phyloP scores from a whole-genome alignment of 2,797 vertebrate species.

The Phrynocephalus forsythii region DNA sequence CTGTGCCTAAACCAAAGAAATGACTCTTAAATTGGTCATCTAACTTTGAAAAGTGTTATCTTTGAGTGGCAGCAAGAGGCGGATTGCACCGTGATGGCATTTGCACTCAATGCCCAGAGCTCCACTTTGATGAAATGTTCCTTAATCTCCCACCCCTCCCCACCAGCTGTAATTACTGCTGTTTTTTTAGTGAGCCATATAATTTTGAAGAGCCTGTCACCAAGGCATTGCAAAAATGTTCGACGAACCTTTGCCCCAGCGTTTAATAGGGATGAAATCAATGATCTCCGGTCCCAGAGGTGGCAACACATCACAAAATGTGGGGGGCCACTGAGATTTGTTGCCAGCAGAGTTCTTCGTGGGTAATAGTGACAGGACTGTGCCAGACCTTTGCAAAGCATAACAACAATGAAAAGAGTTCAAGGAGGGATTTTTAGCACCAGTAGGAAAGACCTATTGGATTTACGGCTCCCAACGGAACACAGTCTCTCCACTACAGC shows the following conservation, averaged over 20 bases:
- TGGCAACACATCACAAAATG: conserved; percentile 6
- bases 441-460: conserved; percentile 21
- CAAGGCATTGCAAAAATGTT: conserved; percentile 51
- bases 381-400: conserved; percentile 2
- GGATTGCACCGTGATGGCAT: not conserved
- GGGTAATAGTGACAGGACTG: conserved; percentile 24
- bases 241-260: conserved; percentile 48
- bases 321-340: not conserved
- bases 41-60: conserved; percentile 42
- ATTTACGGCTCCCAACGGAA: not conserved
- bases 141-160: conserved; percentile 19
- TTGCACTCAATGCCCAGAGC: conserved; percentile 35
- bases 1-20: conserved; percentile 37
- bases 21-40: conserved; percentile 9
- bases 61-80: conserved; percentile 18
- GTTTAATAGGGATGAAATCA: conserved; percentile 61
- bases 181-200: conserved; percentile 61
- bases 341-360: not conserved
- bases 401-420: not conserved
- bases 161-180: conserved; percentile 50
- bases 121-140: conserved; percentile 35
- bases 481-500: fast-evolving
- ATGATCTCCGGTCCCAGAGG: conserved; percentile 35
- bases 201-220: conserved; percentile 61
- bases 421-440: not conserved